Evolutionary conservation across 2,888 invertebrate genomes (phyloP), one percentile per base, ranked within the genome.

Genomic region (Neoascia interrupta): DNA sequence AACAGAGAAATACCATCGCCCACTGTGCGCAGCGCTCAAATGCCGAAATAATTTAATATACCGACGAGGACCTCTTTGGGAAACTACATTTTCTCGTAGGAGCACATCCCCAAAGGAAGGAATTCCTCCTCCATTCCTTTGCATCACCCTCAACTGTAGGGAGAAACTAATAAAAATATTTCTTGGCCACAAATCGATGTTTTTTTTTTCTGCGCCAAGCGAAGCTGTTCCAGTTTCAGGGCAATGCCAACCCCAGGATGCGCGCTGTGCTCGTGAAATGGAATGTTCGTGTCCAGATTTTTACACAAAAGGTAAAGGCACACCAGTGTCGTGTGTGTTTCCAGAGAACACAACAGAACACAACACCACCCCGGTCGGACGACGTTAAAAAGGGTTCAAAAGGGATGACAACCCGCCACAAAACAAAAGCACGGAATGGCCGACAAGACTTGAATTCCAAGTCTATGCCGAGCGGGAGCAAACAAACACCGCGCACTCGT

Each of bases 201-300:
- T 43, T 41, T 18, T 39, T 34, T n/a, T n/a, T n/a, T n/a, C n/a
- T n/a, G 11, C 43, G 26, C 5, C 5, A 31, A 21, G n/a, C n/a
- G 18, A n/a, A 43, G 15, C n/a, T 49, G n/a, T n/a, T n/a, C n/a
- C 37, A 3, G 41, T 11, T 5, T 16, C 18, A 18, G 10, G 39
- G 10, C 2, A 18, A 11, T 5, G 1, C 47, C n/a, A 15, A 36
- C 36, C 3, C 5, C 8, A 36, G 13, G 6, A 26, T 26, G 26
- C 26, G 10, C 2, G 6, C 26, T 5, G 21, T 16, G 11, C 39
- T 18, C 53, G 21, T 16, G 2, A 31, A 41, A 43, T 53, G 64
- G 53, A 64, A 64, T 64, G 34, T 45, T 41, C 53, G 43, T 64
- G 53, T 64, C 64, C 64, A 64, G 41, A 34, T 51, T 56, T 43